These are phyloP conservation scores for Pandemis cinnamomeana DNA, from an alignment of 2,888 invertebrate genomes.

Conservation along the genomic window DNA sequence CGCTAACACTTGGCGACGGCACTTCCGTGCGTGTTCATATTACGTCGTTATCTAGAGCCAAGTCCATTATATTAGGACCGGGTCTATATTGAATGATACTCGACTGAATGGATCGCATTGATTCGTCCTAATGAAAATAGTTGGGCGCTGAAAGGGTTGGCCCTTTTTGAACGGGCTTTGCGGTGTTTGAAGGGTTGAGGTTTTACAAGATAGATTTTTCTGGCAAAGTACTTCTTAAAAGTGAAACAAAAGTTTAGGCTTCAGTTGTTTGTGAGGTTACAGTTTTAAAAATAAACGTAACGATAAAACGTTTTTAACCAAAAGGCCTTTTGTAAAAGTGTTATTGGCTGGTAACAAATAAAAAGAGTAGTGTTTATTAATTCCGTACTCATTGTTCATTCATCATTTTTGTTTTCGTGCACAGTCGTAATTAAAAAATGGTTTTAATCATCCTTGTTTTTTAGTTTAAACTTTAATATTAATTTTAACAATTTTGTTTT, in stretches of 20 bases:
- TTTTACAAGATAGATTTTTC: conserved; percentile 18
- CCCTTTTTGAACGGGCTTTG: conserved; percentile 26
- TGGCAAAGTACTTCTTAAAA: conserved; percentile 22
- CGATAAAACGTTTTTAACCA: too few species aligned
- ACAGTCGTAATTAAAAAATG: too few species aligned
- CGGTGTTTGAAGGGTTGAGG: conserved; percentile 42
- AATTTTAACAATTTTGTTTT: too few species aligned
- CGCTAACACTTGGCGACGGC: conserved; percentile 19
- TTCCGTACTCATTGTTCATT: too few species aligned
- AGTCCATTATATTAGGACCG: conserved; percentile 50
- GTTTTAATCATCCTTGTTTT: too few species aligned
- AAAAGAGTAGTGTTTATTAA: too few species aligned
- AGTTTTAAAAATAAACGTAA: too few species aligned
- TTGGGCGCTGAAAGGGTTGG: conserved; percentile 40
- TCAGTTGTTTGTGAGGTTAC: background rate
- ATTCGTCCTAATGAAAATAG: conserved; percentile 50
- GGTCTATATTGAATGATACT: conserved; percentile 54
- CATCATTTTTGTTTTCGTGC: too few species aligned
- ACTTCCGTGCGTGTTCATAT: conserved; percentile 9
- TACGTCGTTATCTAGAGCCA: conserved; percentile 33
- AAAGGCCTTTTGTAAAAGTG: too few species aligned
- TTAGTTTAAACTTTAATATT: too few species aligned
- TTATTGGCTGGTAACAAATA: too few species aligned
- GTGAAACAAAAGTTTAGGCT: conserved; percentile 13
- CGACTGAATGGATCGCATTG: conserved; percentile 51